Evolutionary conservation across 2,797 vertebrate genomes (phyloP), one percentile per base, ranked within the genome.

Genomic region (Liparis tanakae): DNA sequence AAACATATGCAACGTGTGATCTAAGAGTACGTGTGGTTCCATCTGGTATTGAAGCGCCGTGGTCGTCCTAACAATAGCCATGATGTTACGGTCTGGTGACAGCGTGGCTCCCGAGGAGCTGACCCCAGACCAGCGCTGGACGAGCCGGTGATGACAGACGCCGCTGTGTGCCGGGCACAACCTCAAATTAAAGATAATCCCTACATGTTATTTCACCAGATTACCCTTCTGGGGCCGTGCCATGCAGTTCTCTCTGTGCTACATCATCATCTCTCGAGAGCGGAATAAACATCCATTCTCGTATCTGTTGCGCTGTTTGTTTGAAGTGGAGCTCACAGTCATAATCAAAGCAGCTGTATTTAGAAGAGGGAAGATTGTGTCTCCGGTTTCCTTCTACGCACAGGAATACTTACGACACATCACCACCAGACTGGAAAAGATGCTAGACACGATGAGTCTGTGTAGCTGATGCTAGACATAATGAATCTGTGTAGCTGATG

Each of bases 181-280:
- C 86, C 87, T 87, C 82, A 89, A 89, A 94, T 94, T 91, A 90
- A 67, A 85, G 67, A 69, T 92, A 88, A 93, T 87, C 90, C 85
- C 80, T 85, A 82, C 87, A 87, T 93, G 87, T 88, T 90, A 84
- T 85, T 89, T 87, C 87, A 86, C 65, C 46, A 88, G 81, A 86
- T 90, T 70, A 84, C 75, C 79, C 78, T 81, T 87, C 78, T 84
- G 70, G 76, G 72, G 74, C 57, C 17, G 62, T 43, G 64, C 43
- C 68, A 43, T 15, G 39, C 75, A 57, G 48, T 55, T 46, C 60
- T 59, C 20, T 3, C n/a, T 63, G 63, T 12, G 67, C 81, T 66
- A 70, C 72, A 70, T 73, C 70, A 70, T 73, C 70, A 72, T 80
- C 72, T 79, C 50, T 15, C 64, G 9, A 64, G 60, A 75, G 64